Base-by-base conservation (phyloP, 2,797 vertebrate genomes). In the Hoplostethus atlanticus region DNA sequence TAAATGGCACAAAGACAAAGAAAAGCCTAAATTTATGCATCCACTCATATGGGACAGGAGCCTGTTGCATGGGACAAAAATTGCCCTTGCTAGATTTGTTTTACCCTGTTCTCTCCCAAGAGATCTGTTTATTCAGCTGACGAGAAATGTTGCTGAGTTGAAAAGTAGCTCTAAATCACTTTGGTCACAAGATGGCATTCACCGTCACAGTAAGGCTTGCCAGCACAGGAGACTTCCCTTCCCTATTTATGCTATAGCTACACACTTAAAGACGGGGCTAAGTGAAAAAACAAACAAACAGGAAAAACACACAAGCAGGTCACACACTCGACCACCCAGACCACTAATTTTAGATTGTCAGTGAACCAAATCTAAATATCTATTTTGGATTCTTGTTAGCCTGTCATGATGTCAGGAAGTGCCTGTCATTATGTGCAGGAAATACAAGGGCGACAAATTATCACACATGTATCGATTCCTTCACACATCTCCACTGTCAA, bases 101-200 rank as follows among this genome's bases (percentile, higher is more conserved):
- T 40, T 40, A 40, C 8, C 17, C 40, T 38, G 13, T 50, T 74
- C 2, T 21, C 70, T 77, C 81, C 84, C 77, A 87, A 72, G 36
- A 72, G 68, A 71, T 65, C 40, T 77, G 85, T 89, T 88, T 84
- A 85, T 86, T 83, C 83, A 84, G 77, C 83, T 85, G 77, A 89
- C 80, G 79, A 76, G 73, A 84, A 87, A 90, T 72, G 63, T 52
- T 77, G 85, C 86, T 71, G 87, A 89, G 74, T 77, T 55, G 80
- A 77, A 34, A n/a, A 71, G 73, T 30, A n/a, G 54, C 77, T 74
- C 62, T 75, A 73, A 87, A 90, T 87, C 77, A 77, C 79, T 70
- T 67, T 44, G 38, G 75, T 85, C 77, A 82, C 71, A 77, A 64
- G 70, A 66, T 58, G 70, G 79, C 64, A 68, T 83, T 71, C 66